A percentile compares a stretch with the other conserved stretches of the same genome.
These are phyloP conservation scores for Hydrochoerus hydrochaeris DNA, from an alignment of 2,113 vertebrate genomes.

Conservation along the genomic window DNA sequence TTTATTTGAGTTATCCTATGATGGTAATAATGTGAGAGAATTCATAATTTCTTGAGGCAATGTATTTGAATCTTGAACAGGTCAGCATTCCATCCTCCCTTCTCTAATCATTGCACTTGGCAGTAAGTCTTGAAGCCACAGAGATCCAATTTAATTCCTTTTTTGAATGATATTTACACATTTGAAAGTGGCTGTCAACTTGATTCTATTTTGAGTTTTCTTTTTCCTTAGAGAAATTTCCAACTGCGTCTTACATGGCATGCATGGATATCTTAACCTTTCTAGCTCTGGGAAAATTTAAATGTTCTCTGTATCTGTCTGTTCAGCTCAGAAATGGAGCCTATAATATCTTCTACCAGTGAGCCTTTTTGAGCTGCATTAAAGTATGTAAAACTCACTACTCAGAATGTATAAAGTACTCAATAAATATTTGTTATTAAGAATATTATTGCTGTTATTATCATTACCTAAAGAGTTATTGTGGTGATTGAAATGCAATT, in stretches of 20 bases:
- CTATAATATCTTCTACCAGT: background rate
- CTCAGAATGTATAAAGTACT: background rate
- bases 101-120: background rate
- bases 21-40: background rate
- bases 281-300: slow-evolving; percentile 8
- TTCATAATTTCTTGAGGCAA: background rate
- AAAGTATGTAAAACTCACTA: background rate
- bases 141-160: background rate
- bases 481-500: slow-evolving; percentile 27
- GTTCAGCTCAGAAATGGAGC: slow-evolving; percentile 15
- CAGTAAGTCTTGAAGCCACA: background rate
- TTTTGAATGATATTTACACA: background rate
- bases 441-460: background rate
- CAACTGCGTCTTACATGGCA: background rate
- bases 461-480: background rate
- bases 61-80: background rate
- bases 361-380: background rate
- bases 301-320: background rate
- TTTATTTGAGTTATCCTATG: background rate
- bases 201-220: slow-evolving; percentile 28
- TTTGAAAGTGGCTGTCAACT: background rate
- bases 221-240: background rate
- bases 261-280: slow-evolving; percentile 4
- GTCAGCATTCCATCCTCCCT: background rate
- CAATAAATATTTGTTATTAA: background rate